phyloP scores from a whole-genome alignment of 1,140 invertebrate species.

The Drosophila sp. region DNA sequence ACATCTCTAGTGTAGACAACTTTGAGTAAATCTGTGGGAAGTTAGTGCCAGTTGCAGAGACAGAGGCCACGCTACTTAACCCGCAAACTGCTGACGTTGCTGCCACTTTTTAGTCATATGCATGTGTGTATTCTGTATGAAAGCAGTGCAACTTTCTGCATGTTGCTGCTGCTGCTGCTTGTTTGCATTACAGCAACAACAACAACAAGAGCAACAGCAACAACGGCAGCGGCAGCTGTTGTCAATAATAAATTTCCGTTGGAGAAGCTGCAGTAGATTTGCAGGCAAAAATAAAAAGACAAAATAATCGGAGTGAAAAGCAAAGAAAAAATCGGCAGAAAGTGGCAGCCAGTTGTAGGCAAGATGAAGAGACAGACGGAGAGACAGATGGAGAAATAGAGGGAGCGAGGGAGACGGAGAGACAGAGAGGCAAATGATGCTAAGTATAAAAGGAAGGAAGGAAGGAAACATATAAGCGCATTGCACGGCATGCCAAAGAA shows the following conservation, averaged over 20 bases:
- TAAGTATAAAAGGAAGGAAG: too few species aligned
- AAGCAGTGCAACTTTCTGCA: conserved; percentile 20
- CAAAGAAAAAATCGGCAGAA: neutral
- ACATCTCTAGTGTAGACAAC: too few species aligned
- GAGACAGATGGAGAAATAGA: neutral
- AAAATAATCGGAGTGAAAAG: neutral
- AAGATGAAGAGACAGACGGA: neutral
- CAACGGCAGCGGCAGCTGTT: conserved; percentile 81
- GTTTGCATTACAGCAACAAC: conserved; percentile 81
- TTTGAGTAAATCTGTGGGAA: neutral
- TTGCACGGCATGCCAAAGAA: conserved; percentile 62
- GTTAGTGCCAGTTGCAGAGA: conserved; percentile 34
- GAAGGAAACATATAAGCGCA: conserved; percentile 80
- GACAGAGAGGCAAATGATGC: conserved; percentile 23
- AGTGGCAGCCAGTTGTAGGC: neutral
- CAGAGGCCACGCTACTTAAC: conserved; percentile 69
- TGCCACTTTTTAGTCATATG: conserved; percentile 42
- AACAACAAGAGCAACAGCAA: too few species aligned
- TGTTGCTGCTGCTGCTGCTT: conserved; percentile 55
- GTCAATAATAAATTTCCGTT: conserved; percentile 84
- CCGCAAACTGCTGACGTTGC: conserved; percentile 72
- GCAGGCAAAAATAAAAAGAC: conserved; percentile 34
- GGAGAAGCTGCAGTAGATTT: conserved; percentile 80
- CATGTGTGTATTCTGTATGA: conserved; percentile 13
- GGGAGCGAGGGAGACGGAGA: neutral